Percentiles rank a stretch among this genome's conserved stretches.
Evolutionary conservation across 2,113 vertebrate genomes (phyloP).

Genomic region (Varanus komodoensis): DNA sequence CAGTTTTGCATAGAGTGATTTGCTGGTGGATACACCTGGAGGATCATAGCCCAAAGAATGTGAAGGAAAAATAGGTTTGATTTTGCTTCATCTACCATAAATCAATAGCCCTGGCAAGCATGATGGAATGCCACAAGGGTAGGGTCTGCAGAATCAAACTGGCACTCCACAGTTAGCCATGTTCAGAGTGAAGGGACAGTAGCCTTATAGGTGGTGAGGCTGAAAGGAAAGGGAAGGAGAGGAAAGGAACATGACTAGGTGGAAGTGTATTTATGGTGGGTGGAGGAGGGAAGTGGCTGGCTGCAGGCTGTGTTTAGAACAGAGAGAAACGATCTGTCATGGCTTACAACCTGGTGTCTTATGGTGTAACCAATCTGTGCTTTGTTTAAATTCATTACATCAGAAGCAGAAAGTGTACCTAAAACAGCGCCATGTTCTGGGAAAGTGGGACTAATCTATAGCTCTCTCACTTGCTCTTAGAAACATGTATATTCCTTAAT

Average conservation of each 20-base stretch:
- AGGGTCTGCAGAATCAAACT: constrained; percentile 24
- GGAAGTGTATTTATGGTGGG: background rate
- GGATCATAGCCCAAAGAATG: background rate
- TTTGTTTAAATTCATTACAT: background rate
- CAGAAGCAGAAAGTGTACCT: background rate
- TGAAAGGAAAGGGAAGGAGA: background rate
- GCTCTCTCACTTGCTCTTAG: background rate
- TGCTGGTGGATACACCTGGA: background rate
- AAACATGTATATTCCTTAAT: background rate
- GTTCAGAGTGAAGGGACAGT: constrained; percentile 28
- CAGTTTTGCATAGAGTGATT: background rate
- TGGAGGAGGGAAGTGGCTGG: background rate
- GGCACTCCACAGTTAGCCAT: rapidly evolving
- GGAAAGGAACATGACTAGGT: constrained; percentile 26
- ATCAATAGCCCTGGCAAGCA: constrained; percentile 19
- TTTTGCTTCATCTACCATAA: background rate
- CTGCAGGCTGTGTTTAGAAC: constrained; percentile 27
- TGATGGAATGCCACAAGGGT: constrained; percentile 2
- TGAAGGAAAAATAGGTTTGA: background rate
- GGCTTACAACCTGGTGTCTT: background rate
- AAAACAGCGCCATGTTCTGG: background rate
- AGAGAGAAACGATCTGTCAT: background rate
- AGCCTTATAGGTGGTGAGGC: background rate
- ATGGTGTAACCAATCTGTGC: background rate
- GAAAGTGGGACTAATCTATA: background rate